Percentiles rank a stretch among this genome's conserved stretches.
Evolutionary conservation across 1,140 invertebrate genomes (phyloP).

Genomic region (Polypedilum vanderplanki): DNA sequence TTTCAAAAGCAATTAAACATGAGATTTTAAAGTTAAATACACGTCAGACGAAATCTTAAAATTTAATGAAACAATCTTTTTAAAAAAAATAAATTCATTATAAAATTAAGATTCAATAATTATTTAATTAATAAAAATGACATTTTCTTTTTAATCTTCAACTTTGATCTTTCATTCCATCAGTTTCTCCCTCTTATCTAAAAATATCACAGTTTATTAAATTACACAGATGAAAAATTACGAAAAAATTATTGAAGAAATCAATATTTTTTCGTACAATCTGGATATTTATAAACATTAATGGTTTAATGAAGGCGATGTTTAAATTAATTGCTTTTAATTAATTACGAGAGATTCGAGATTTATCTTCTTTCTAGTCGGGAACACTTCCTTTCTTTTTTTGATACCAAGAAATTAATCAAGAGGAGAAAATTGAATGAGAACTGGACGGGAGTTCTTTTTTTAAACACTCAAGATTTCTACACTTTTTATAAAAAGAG

Average conservation of each 20-base stretch:
- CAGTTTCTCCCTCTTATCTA: too few species aligned
- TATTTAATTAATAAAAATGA: neutral
- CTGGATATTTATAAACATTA: neutral
- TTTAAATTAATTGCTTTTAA: conserved; percentile 24
- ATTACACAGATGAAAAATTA: too few species aligned
- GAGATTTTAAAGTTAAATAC: too few species aligned
- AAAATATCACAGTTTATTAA: too few species aligned
- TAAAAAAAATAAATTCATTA: neutral
- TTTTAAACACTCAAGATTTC: neutral
- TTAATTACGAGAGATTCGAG: neutral
- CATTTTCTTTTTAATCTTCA: neutral
- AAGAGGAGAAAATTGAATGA: neutral
- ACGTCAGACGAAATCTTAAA: too few species aligned
- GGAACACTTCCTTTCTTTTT: conserved; percentile 13
- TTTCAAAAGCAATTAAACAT: too few species aligned
- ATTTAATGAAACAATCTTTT: too few species aligned
- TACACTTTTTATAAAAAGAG: neutral
- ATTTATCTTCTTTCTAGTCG: neutral
- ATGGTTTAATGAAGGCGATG: neutral
- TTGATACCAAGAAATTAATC: neutral
- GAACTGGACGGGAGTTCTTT: neutral
- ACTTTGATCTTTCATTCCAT: too few species aligned
- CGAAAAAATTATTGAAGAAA: too few species aligned
- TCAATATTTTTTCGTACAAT: neutral
- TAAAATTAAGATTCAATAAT: neutral